Conservation (phyloP, 2,888 invertebrate species). For the Nemotelus nigrinus region DNA sequence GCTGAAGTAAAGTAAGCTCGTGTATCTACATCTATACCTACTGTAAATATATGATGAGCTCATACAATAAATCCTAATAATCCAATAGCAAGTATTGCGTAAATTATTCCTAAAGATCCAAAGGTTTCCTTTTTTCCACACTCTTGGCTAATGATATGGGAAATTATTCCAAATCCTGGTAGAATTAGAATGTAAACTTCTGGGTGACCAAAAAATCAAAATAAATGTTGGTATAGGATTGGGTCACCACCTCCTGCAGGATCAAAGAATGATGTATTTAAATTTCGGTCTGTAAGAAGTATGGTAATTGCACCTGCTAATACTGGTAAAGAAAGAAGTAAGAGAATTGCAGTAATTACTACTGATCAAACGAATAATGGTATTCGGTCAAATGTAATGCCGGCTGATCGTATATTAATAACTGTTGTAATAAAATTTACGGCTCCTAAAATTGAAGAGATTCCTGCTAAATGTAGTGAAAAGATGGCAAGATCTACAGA, state of each 20-base stretch:
- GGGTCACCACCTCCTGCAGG: conserved; percentile 83
- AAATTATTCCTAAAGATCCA: conserved; percentile 79
- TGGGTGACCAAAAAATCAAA: conserved; percentile 89
- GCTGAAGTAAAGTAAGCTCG: conserved; percentile 86
- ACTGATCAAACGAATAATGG: conserved; percentile 81
- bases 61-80: conserved; percentile 85
- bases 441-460: conserved; percentile 78
- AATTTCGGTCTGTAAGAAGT: conserved; percentile 80
- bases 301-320: conserved; percentile 84
- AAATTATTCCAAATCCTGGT: conserved; percentile 84
- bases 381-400: conserved; percentile 72
- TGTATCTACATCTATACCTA: conserved; percentile 84
- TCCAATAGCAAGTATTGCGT: conserved; percentile 86
- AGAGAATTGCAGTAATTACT: conserved; percentile 71
- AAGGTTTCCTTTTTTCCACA: conserved; percentile 80
- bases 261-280: conserved; percentile 85
- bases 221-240: conserved; percentile 83
- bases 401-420: conserved; percentile 74
- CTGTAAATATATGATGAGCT: conserved; percentile 87
- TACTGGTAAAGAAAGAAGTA: conserved; percentile 77
- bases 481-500: conserved; percentile 83
- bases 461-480: conserved; percentile 78
- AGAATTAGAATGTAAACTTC: conserved; percentile 89
- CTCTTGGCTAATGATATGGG: conserved; percentile 80
- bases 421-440: conserved; percentile 84